Evolutionary conservation across 2,888 invertebrate genomes (phyloP).

Genomic region (Diadegma fenestrale): DNA sequence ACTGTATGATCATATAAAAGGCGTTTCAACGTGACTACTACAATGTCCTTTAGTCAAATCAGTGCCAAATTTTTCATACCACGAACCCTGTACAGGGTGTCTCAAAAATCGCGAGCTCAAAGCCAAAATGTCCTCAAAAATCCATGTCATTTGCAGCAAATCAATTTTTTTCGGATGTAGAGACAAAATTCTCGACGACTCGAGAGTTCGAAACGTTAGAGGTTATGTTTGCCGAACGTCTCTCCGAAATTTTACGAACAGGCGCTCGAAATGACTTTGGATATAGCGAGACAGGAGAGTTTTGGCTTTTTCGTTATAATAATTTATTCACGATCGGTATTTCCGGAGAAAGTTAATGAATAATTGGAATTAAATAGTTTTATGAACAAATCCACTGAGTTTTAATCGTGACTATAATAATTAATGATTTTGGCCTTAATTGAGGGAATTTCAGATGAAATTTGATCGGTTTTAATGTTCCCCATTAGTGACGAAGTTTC

Average conservation of each 20-base stretch:
- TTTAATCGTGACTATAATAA: neutral
- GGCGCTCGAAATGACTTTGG: too few relatives aligned
- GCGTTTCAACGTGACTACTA: constrained; percentile 17
- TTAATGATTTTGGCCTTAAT: neutral
- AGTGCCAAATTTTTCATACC: constrained; percentile 3
- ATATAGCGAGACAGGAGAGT: too few relatives aligned
- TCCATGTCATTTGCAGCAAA: too few relatives aligned
- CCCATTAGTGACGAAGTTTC: neutral
- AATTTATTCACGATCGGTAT: neutral
- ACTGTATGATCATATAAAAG: constrained; percentile 18
- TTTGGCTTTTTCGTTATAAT: too few relatives aligned
- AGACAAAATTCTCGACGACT: too few relatives aligned
- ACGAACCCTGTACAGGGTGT: neutral
- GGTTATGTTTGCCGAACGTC: too few relatives aligned
- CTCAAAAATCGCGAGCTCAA: neutral
- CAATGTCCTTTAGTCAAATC: neutral
- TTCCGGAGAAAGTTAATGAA: neutral
- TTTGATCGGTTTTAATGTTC: neutral
- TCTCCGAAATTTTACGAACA: too few relatives aligned
- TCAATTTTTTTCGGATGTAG: too few relatives aligned
- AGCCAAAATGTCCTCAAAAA: neutral
- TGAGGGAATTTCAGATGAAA: neutral
- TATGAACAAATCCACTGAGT: too few relatives aligned
- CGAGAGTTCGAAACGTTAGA: too few relatives aligned
- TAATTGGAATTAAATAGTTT: neutral